Percentiles rank a stretch among this genome's conserved stretches.
Evolutionary conservation across 2,797 vertebrate genomes (phyloP).

Genomic region (Parambassis ranga): DNA sequence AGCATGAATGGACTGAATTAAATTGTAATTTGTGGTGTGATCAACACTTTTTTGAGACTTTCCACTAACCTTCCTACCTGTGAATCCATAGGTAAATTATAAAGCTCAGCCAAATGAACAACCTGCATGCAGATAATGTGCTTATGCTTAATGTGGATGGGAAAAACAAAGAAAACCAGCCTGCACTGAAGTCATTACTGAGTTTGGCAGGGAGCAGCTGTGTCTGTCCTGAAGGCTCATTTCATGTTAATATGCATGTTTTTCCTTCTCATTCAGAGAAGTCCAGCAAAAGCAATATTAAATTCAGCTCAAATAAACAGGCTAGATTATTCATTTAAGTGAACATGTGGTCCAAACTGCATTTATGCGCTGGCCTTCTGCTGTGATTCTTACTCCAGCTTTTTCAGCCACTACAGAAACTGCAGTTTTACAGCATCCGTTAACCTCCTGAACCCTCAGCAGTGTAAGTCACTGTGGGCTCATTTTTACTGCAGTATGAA

Average conservation of each 20-base stretch:
- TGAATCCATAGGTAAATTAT: no score
- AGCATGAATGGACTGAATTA: neutral
- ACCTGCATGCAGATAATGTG: neutral
- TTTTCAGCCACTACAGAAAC: neutral
- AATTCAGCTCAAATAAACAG: neutral
- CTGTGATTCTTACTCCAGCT: neutral
- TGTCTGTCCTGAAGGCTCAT: neutral
- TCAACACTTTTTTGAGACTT: no score
- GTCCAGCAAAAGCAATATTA: neutral
- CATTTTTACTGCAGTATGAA: no score
- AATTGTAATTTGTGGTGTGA: neutral
- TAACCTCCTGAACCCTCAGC: no score
- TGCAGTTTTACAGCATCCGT: slow-evolving; percentile 27
- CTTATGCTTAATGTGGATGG: neutral
- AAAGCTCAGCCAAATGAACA: neutral
- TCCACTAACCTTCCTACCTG: no score
- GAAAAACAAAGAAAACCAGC: no score
- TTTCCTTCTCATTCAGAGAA: neutral
- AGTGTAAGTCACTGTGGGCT: no score
- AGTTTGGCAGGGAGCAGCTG: slow-evolving; percentile 15
- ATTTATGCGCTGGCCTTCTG: neutral
- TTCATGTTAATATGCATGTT: neutral
- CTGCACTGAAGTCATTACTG: neutral
- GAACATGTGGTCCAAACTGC: neutral
- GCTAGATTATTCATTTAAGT: neutral